phyloP scores from a whole-genome alignment of 2,888 invertebrate species.

The Hypolimnas misippus region DNA sequence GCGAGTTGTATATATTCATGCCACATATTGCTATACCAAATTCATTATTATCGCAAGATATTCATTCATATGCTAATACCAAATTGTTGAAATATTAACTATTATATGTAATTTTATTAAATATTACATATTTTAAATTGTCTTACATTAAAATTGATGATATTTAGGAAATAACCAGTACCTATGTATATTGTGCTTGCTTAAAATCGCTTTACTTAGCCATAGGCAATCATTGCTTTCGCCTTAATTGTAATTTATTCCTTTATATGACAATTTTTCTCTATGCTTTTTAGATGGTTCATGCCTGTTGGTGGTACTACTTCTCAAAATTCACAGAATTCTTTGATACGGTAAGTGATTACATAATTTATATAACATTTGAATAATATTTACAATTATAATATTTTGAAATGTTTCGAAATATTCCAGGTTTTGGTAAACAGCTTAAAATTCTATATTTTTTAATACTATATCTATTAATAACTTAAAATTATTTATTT shows the following conservation, averaged over 20 bases:
- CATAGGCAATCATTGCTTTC: not conserved
- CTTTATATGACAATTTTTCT: slow-evolving; percentile 22
- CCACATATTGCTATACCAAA: slow-evolving; percentile 20
- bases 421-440: no score
- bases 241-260: not conserved
- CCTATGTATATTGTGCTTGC: not conserved
- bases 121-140: not conserved
- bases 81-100: not conserved
- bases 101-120: not conserved
- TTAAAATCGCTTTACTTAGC: not conserved
- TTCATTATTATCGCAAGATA: slow-evolving; percentile 23
- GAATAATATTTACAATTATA: no score
- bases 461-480: no score
- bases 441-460: no score
- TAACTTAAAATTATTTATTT: no score
- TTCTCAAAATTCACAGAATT: slow-evolving; percentile 98
- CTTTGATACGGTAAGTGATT: slow-evolving; percentile 93
- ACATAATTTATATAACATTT: not conserved
- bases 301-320: slow-evolving; percentile 98
- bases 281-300: slow-evolving; percentile 90
- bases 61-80: slow-evolving; percentile 22
- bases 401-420: not conserved
- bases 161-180: not conserved
- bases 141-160: not conserved
- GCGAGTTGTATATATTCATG: slow-evolving; percentile 29